Evolutionary conservation across 1,140 invertebrate species (phyloP).

Genomic region (Hylaeus anthracinus): DNA sequence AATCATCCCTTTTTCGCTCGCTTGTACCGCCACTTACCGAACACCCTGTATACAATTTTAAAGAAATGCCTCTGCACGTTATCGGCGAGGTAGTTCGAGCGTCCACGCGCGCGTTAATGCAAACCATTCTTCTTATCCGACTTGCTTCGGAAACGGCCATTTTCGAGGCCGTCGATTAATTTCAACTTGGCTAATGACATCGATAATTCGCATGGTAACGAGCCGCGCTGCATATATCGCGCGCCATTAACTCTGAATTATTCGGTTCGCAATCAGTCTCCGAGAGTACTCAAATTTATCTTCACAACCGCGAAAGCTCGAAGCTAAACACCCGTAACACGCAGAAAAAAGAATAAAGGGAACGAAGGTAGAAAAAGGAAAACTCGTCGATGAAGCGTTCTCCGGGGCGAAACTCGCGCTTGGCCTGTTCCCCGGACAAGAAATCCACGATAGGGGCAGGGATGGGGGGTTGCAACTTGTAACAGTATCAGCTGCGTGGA

Average conservation of each 20-base stretch:
- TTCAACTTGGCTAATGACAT: constrained; percentile 46
- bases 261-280: constrained; percentile 35
- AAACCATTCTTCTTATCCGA: too few species aligned
- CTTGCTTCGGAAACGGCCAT: too few species aligned
- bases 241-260: constrained; percentile 50
- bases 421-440: background rate
- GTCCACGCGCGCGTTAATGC: too few species aligned
- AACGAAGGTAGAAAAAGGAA: background rate
- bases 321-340: background rate
- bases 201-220: constrained; percentile 44
- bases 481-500: constrained; percentile 4
- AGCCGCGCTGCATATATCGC: constrained; percentile 27
- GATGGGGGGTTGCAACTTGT: background rate
- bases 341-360: background rate
- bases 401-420: background rate
- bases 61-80: too few species aligned
- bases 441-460: background rate
- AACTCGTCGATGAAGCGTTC: background rate
- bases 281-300: constrained; percentile 36
- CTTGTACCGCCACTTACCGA: too few species aligned
- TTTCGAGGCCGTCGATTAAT: constrained; percentile 29
- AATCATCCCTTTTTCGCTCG: too few species aligned
- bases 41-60: too few species aligned
- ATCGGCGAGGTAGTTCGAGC: too few species aligned
- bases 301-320: constrained; percentile 11